Evolutionary conservation across 2,113 vertebrate species (phyloP), one percentile per base, ranked within the genome.

Genomic region (Copsychus sechellarum): DNA sequence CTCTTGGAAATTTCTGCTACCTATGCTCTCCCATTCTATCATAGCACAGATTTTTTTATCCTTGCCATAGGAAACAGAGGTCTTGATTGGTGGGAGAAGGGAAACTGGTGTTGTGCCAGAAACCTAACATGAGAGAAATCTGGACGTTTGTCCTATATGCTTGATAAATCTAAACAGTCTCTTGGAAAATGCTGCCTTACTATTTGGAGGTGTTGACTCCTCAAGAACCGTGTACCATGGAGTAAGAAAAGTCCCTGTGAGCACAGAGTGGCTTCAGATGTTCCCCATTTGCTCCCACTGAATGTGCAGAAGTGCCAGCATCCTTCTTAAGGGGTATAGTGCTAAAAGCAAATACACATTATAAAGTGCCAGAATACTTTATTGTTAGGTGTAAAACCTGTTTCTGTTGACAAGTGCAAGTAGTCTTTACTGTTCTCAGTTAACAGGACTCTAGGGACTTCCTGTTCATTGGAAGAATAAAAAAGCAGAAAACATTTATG

Each of bases 371-470:
- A 56, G 51, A 92, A 87, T 72, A 81, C 61, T 48, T 87, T 65
- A 79, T 69, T 69, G n/a, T 88, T 94, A 36, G 6, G 71, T 82
- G 31, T 86, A 83, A 93, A 93, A 65, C 54, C 56, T 62, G 21
- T 88, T 92, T 85, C 54, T 88, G 54, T 93, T 82, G 74, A 90
- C 81, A 95, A 93, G 53, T 70, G 58, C n/a, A 65, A 90, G 71
- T 45, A 90, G 62, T 60, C 53, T 79, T 89, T 69, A 72, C 74
- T 87, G 28, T 85, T 94, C 3, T 5, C 78, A 66, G 79, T 92
- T 95, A 94, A 92, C 88, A 72, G 85, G 57, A 58, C 90, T 31
- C 62, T 80, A 56, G 92, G 66, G 85, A 90, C 31, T 93, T 90
- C 25, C 40, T 56, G 18, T 82, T 92, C 85, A 65, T 48, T 42